phyloP scores from a whole-genome alignment of 2,113 vertebrate species.

The Dascyllus trimaculatus region DNA sequence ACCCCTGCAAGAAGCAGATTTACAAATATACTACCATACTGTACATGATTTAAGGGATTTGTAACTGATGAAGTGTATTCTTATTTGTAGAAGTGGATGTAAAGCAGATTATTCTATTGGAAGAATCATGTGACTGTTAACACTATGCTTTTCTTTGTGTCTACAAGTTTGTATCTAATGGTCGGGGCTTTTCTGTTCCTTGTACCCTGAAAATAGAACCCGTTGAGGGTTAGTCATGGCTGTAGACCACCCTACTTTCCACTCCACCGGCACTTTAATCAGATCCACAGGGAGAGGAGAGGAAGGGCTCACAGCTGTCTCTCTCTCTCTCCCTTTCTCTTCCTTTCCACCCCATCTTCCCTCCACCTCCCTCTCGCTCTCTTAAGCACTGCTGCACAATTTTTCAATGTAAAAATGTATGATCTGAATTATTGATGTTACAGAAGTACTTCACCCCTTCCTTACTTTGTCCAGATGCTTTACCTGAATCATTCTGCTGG shows the following conservation, averaged over 20 bases:
- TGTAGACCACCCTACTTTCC: conserved; percentile 70
- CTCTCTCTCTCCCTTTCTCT: conserved; percentile 21
- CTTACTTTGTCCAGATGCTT: conserved; percentile 35
- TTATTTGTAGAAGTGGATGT: background rate
- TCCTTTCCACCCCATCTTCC: background rate
- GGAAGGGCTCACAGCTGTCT: conserved; percentile 57
- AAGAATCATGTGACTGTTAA: conserved; percentile 8
- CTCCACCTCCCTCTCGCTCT: conserved; percentile 2
- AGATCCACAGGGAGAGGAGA: conserved; percentile 72
- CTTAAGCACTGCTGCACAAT: conserved; percentile 24
- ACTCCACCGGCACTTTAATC: conserved; percentile 75
- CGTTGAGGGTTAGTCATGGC: conserved; percentile 58
- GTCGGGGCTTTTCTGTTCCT: conserved; percentile 42
- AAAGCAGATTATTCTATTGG: background rate
- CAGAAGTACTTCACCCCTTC: conserved; percentile 51
- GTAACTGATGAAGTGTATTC: background rate
- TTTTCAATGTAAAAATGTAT: conserved; percentile 43
- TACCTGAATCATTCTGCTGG: conserved; percentile 66
- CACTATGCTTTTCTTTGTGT: conserved; percentile 15
- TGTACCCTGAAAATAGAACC: conserved; percentile 65
- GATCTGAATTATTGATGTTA: conserved; percentile 72
- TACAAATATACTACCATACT: background rate
- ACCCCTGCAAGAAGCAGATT: no score
- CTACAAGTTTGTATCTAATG: conserved; percentile 8
- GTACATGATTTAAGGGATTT: background rate